phyloP scores from a whole-genome alignment of 2,113 vertebrate species.

The Laticauda laticaudata region DNA sequence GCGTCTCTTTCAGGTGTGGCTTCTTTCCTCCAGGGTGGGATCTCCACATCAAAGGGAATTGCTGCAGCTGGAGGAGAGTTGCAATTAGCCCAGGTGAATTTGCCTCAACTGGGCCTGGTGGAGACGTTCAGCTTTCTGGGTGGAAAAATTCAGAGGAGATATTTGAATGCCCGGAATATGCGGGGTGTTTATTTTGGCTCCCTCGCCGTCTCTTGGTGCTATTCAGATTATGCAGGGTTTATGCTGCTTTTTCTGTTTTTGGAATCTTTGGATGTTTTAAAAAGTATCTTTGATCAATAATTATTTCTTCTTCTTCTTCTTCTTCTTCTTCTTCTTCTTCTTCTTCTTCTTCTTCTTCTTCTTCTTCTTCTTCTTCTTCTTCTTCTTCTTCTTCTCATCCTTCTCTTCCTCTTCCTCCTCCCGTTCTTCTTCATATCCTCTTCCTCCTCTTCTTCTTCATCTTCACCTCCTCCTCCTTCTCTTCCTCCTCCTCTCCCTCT shows the following conservation, averaged over 20 bases:
- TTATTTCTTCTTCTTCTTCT: too few relatives aligned
- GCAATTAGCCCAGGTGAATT: background rate
- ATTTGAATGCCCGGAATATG: background rate
- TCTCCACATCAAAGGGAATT: background rate
- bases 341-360: too few relatives aligned
- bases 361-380: too few relatives aligned
- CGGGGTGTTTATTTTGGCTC: background rate
- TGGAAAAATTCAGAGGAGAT: background rate
- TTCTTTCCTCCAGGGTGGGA: background rate
- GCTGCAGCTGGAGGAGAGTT: background rate
- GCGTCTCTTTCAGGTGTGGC: accelerated
- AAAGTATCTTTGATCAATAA: background rate
- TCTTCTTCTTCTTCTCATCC: too few relatives aligned
- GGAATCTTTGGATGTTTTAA: background rate
- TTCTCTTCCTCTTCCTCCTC: too few relatives aligned
- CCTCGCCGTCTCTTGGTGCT: background rate
- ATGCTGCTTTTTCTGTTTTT: background rate
- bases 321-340: too few relatives aligned
- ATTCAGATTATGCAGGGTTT: background rate
- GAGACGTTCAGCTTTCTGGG: background rate
- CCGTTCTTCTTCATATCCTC: too few relatives aligned
- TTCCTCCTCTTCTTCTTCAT: too few relatives aligned
- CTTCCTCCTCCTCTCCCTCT: too few relatives aligned
- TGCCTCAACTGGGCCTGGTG: background rate
- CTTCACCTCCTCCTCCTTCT: too few relatives aligned